Evolutionary conservation across 2,888 invertebrate genomes (phyloP).

Genomic region (Sympetrum striolatum): DNA sequence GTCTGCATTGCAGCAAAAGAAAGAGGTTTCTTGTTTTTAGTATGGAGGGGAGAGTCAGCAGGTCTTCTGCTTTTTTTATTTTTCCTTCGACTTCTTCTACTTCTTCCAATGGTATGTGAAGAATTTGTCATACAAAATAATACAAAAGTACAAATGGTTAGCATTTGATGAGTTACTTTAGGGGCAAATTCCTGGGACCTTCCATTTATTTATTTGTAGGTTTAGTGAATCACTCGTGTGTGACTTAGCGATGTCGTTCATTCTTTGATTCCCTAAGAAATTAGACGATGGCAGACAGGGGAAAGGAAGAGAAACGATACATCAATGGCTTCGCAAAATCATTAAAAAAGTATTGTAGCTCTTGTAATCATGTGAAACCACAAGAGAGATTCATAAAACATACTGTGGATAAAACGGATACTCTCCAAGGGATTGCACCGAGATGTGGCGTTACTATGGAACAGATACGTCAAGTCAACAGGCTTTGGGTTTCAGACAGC

Average conservation of each 20-base stretch:
- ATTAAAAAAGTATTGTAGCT: constrained; percentile 89
- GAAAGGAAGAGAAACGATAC: constrained; percentile 75
- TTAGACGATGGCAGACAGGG: constrained; percentile 50
- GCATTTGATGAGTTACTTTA: background rate
- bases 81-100: too few species aligned
- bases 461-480: constrained; percentile 89
- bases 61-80: too few species aligned
- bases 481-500: constrained; percentile 91
- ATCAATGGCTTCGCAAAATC: constrained; percentile 83
- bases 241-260: background rate
- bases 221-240: background rate
- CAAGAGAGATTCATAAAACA: constrained; percentile 84
- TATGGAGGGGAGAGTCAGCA: too few species aligned
- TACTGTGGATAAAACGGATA: constrained; percentile 81
- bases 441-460: constrained; percentile 94
- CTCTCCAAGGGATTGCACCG: constrained; percentile 89
- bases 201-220: background rate
- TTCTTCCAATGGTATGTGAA: too few species aligned
- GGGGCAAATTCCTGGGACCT: background rate
- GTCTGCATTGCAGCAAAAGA: too few species aligned
- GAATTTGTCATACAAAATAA: too few species aligned
- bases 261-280: background rate
- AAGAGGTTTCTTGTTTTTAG: too few species aligned
- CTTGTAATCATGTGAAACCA: constrained; percentile 79
- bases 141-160: background rate